phyloP scores from a whole-genome alignment of 2,888 invertebrate genomes.

The Nomada lathburiana region DNA sequence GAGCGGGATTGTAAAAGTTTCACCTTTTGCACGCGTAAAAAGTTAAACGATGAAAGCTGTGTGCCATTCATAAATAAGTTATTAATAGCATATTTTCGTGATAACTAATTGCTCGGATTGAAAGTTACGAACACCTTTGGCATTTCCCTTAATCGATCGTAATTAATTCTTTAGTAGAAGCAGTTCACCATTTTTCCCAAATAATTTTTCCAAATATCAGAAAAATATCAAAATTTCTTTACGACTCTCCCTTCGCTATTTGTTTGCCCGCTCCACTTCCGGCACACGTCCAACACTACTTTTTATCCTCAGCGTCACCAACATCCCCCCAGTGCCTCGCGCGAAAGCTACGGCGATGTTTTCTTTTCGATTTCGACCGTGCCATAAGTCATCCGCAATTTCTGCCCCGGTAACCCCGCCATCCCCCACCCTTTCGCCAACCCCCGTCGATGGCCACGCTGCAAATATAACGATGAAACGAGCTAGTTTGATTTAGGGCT shows the following conservation, averaged over 20 bases:
- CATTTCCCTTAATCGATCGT: too few species aligned
- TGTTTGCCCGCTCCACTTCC: constrained; percentile 4
- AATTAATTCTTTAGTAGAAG: too few species aligned
- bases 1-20: not conserved
- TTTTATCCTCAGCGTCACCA: not conserved
- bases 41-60: too few species aligned
- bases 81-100: not conserved
- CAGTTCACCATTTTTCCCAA: too few species aligned
- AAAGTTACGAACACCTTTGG: too few species aligned
- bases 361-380: constrained; percentile 22
- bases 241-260: too few species aligned
- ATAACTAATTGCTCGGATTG: too few species aligned
- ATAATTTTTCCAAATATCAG: too few species aligned
- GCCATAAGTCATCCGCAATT: constrained; percentile 46
- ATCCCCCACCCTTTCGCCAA: not conserved
- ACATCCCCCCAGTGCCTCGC: not conserved
- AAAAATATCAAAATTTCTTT: too few species aligned
- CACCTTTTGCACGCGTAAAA: too few species aligned
- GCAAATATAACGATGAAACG: constrained; percentile 42
- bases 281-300: not conserved
- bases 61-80: too few species aligned
- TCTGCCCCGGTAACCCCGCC: constrained; percentile 41
- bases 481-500: constrained; percentile 39
- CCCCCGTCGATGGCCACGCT: constrained; percentile 27
- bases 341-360: constrained; percentile 9